A percentile compares a stretch with the other conserved stretches of the same genome.
Conservation (phyloP, 2,113 vertebrate species). For the Speoplatyrhinus poulsoni region DNA sequence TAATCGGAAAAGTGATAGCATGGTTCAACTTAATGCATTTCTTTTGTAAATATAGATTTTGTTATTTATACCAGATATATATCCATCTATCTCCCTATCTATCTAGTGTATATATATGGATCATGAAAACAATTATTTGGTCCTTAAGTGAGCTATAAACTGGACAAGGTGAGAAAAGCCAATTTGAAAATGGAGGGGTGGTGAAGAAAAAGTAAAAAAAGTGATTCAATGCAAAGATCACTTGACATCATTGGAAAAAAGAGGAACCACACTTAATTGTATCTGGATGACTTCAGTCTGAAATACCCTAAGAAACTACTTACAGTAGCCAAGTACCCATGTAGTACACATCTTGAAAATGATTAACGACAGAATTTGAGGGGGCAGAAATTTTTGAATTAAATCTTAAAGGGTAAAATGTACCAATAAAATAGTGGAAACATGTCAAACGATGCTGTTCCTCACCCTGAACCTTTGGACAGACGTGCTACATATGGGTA, state of each 20-base stretch:
- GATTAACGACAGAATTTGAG: background rate
- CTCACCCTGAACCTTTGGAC: no score
- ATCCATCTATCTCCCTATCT: no score
- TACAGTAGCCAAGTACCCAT: background rate
- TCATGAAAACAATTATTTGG: constrained; percentile 43
- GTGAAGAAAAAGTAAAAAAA: background rate
- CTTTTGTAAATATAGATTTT: no score
- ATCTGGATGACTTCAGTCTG: no score
- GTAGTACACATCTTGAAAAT: background rate
- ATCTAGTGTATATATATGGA: no score
- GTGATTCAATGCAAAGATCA: background rate
- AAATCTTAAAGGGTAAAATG: background rate
- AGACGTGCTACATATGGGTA: no score
- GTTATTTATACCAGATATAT: no score
- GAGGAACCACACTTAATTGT: background rate
- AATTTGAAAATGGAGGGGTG: background rate
- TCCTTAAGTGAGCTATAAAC: constrained; percentile 33
- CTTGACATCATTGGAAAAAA: background rate
- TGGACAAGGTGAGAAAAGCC: background rate
- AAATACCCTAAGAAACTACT: no score
- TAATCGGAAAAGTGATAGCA: no score
- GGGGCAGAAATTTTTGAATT: background rate
- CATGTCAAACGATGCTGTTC: no score
- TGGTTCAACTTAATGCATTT: no score
- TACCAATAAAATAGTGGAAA: no score